Evolutionary conservation across 1,140 invertebrate genomes (phyloP), one percentile per base, ranked within the genome.

Genomic region (Platyura marginata): DNA sequence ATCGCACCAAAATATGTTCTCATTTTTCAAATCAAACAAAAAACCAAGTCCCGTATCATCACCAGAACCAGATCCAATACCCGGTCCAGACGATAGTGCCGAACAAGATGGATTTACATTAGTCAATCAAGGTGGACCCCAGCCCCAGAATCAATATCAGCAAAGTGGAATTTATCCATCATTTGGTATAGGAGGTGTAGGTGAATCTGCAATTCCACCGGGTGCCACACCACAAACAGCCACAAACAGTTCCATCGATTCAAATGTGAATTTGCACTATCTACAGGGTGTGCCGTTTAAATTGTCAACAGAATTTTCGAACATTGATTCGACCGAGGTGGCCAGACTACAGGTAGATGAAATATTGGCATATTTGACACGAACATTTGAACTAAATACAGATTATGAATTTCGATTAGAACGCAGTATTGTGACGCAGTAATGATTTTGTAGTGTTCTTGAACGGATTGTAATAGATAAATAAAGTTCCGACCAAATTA

Each of bases 1-100:
- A n/a, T n/a, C n/a, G n/a, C n/a, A n/a, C n/a, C n/a, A n/a, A 38
- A 21, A 38, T 18, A 38, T 38, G 36, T 38, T 38, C 18, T 38
- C 36, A 18, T 38, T 38, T 20, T 38, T 38, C 20, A 18, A 21
- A 38, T 18, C 36, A 21, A 38, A 38, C 15, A 29, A 29, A 29
- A 38, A 21, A 20, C 18, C 36, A 20, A 18, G 36, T 20, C 16
- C 36, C n/a, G 16, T 18, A 13, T 34, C 32, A 13, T 34, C 32
- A 11, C 32, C 32, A 11, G 32, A 34, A 21, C 18, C 36, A 6
- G 36, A 38, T 20, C 34, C 36, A 38, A 21, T 20, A 38, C 36
- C 36, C 10, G 25, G 25, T 29, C n/a, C n/a, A n/a, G n/a, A n/a
- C n/a, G n/a, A 13, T 29, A 38, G 36, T 10, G 16, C 16, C 8